These are phyloP conservation scores for Silurus glanis DNA, from an alignment of 2,113 vertebrate species.

Conservation along the genomic window DNA sequence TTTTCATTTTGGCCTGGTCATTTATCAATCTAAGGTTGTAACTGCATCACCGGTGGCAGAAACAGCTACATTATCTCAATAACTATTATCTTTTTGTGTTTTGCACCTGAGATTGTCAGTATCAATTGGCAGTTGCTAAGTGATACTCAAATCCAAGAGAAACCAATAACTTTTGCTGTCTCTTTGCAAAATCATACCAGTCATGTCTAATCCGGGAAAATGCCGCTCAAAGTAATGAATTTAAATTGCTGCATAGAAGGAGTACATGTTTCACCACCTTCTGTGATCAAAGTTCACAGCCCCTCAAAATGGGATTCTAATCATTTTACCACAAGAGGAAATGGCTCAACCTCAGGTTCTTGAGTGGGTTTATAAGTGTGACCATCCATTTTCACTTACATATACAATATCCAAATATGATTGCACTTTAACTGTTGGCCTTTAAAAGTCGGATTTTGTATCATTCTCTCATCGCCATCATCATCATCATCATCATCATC, in stretches of 20 bases:
- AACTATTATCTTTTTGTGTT: constrained; percentile 69
- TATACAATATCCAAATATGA: background rate
- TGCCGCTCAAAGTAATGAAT: constrained; percentile 64
- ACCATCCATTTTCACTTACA: background rate
- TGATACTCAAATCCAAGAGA: constrained; percentile 64
- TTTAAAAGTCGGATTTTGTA: background rate
- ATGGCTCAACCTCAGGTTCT: constrained; percentile 43
- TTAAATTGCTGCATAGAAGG: constrained; percentile 50
- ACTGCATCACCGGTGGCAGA: constrained; percentile 45
- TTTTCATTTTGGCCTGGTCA: constrained; percentile 61
- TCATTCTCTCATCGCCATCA: too few species aligned
- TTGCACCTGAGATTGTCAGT: constrained; percentile 69
- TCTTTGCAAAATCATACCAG: constrained; percentile 72
- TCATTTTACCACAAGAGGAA: constrained; percentile 53
- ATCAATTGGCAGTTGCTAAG: constrained; percentile 67
- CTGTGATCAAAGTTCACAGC: constrained; percentile 37
- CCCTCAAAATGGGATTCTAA: constrained; percentile 45
- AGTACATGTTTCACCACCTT: constrained; percentile 57
- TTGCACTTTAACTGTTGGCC: background rate
- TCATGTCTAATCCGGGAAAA: constrained; percentile 68
- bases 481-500: too few species aligned
- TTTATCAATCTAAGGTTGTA: constrained; percentile 75
- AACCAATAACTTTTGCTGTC: constrained; percentile 56
- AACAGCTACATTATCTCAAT: constrained; percentile 69
- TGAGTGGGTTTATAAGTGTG: constrained; percentile 37